phyloP scores from a whole-genome alignment of 1,140 invertebrate species.

The Marisa cornuarietis region DNA sequence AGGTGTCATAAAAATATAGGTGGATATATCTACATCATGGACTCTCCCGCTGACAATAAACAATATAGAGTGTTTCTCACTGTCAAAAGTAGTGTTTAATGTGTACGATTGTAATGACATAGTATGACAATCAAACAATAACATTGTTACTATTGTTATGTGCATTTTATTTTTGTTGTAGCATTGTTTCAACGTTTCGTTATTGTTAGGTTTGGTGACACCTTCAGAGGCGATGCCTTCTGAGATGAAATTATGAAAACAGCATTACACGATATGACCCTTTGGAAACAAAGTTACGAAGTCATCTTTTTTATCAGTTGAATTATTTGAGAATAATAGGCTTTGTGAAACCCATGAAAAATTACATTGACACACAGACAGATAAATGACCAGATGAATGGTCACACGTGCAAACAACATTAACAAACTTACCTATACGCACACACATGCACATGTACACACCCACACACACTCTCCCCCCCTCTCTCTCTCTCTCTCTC shows the following conservation, averaged over 20 bases:
- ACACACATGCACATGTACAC: background rate
- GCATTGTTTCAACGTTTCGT: no score
- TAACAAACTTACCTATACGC: background rate
- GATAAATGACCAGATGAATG: background rate
- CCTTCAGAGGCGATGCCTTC: no score
- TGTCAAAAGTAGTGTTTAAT: no score
- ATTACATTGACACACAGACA: background rate
- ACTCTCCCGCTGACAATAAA: background rate
- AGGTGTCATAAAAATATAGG: no score
- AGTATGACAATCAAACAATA: no score
- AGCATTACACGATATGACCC: background rate
- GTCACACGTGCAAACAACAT: background rate
- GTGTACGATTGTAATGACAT: no score
- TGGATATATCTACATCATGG: background rate
- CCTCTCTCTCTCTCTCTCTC: background rate
- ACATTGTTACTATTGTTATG: no score
- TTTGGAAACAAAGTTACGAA: background rate
- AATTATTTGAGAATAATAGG: background rate
- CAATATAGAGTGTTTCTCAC: background rate
- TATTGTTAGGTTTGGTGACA: no score
- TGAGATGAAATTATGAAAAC: background rate
- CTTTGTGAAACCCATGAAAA: background rate
- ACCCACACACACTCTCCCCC: constrained; percentile 5
- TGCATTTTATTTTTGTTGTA: no score
- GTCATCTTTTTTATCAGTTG: no score